Conservation (phyloP, 2,797 vertebrate species). For the Nyctibius grandis region DNA sequence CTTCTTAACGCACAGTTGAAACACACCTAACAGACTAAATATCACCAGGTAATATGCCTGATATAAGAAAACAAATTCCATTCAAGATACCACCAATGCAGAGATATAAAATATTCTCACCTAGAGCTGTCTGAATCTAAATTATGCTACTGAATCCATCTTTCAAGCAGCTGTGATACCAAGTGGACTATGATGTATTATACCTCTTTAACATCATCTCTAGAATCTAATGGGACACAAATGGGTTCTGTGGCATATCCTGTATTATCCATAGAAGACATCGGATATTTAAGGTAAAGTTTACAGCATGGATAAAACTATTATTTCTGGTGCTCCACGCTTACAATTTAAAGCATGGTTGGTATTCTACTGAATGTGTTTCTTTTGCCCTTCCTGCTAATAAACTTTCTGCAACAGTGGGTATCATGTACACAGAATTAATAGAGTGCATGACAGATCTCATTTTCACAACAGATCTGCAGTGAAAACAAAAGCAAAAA, state of each 20-base stretch:
- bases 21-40: neutral
- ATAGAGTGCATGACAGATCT: constrained; percentile 15
- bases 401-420: constrained; percentile 26
- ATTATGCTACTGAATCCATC: neutral
- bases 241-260: neutral
- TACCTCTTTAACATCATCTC: neutral
- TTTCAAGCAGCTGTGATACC: neutral
- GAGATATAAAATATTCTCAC: neutral
- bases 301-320: neutral
- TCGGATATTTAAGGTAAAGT: neutral
- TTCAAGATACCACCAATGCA: neutral
- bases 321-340: neutral
- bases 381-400: neutral
- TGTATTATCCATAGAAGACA: neutral
- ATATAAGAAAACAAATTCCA: neutral
- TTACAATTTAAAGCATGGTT: neutral
- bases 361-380: neutral
- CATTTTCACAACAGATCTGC: constrained; percentile 2
- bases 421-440: neutral
- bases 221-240: neutral
- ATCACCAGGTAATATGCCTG: neutral
- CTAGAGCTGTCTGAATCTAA: neutral
- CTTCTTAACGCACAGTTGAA: neutral
- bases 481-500: constrained; percentile 7
- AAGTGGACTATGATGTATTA: neutral